Evolutionary conservation across 2,888 invertebrate species (phyloP), one percentile per base, ranked within the genome.

Genomic region (Brachypalpus laphriformis): DNA sequence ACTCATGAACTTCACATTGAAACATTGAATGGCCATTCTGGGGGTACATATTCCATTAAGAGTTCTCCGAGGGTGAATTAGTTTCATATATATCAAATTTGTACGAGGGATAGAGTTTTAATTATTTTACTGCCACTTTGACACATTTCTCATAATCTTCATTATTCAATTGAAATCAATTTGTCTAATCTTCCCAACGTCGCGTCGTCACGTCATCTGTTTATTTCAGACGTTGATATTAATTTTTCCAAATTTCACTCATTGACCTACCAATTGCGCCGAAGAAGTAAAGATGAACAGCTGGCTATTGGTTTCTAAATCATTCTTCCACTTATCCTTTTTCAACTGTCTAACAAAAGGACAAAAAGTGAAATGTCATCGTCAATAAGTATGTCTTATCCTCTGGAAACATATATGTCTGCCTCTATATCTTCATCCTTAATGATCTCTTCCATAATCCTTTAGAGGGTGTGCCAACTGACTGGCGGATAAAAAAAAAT

Each of bases 71-170:
- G 22, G 8, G n/a, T 8, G 47, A 8, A 28, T 47, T n/a, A n/a
- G n/a, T n/a, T n/a, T n/a, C n/a, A 9, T 34, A 11, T 28, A 8
- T 37, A 9, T n/a, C n/a, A n/a, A n/a, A n/a, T 37, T 4, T 14
- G 5, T n/a, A 4, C n/a, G 14, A 28, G 14, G 31, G 5, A 63
- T 14, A 45, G 31, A 45, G 7, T 63, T 80, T 71, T 47, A 76
- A 76, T 82, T 66, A 71, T 40, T 76, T 71, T 54, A 82, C 16
- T 51, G 49, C 42, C 76, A 45, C 37, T 54, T 45, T 51, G 71
- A 66, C 71, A 82, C 71, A 77, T 82, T 77, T 71, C 37, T 77
- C 66, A 77, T 82, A 61, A 77, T 66, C 74, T 74, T 82, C 49
- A 71, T 56, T 22, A 57, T 61, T 51, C 82, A 76, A 82, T 82